Conservation (phyloP, 2,113 vertebrate species). For the Bufo bufo region DNA sequence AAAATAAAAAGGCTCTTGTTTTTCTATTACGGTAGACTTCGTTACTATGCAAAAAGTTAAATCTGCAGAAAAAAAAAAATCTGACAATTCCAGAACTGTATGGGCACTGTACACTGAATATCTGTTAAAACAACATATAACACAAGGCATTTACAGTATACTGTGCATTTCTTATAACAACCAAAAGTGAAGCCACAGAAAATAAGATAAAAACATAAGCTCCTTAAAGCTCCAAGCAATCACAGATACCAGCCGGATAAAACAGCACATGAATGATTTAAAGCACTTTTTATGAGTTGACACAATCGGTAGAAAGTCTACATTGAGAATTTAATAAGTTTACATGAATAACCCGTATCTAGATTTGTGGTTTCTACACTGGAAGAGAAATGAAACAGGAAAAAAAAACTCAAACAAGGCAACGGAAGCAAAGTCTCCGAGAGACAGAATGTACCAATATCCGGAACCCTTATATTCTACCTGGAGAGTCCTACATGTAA, state of each 20-base stretch:
- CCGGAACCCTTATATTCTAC: conserved; percentile 34
- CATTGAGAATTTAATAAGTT: conserved; percentile 6
- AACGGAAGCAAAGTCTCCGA: conserved; percentile 43
- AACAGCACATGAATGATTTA: conserved; percentile 14
- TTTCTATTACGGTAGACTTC: too few species aligned
- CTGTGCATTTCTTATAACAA: neutral
- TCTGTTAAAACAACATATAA: too few species aligned
- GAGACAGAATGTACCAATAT: conserved; percentile 54
- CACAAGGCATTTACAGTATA: too few species aligned
- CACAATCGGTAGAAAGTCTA: conserved; percentile 3
- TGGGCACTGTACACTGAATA: too few species aligned
- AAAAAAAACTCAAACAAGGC: conserved; percentile 29
- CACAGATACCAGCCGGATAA: neutral
- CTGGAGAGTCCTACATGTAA: conserved; percentile 40
- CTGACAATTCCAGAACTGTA: too few species aligned
- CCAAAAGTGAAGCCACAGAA: neutral
- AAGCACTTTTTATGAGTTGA: conserved; percentile 18
- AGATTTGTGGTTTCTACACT: conserved; percentile 26
- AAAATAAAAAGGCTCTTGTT: too few species aligned
- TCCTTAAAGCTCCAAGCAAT: neutral
- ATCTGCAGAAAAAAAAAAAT: too few species aligned
- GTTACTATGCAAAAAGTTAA: too few species aligned
- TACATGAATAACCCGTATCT: conserved; percentile 13
- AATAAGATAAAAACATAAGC: neutral
- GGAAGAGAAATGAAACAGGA: conserved; percentile 13